Evolutionary conservation across 2,888 invertebrate genomes (phyloP), one percentile per base, ranked within the genome.

Genomic region (Andrena hattorfiana): DNA sequence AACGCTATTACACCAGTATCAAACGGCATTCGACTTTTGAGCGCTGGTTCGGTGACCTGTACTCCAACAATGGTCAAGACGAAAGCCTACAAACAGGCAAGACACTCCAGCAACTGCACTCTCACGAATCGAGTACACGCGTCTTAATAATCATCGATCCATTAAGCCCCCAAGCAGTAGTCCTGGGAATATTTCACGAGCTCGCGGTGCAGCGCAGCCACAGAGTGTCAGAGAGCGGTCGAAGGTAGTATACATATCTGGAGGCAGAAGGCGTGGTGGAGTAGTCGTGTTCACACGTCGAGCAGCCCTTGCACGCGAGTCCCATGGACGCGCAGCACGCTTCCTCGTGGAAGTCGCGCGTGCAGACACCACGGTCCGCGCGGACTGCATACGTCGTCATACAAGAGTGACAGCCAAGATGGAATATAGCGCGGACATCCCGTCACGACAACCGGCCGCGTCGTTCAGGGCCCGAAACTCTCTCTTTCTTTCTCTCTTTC

Each of bases 361-460:
- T 64, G 59, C 60, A 49, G 54, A 20, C 26, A 23, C 56, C 56
- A 59, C 59, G 20, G 42, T 26, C 30, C 60, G 26, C 48, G 62
- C 62, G 62, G 62, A 35, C 62, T 35, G 67, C 71, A 66, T 70
- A 74, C 74, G 70, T 70, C 77, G 83, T 84, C 87, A 85, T 85
- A 88, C 72, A 81, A 83, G 86, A 72, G 73, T 75, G 84, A 77
- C 81, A 79, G 68, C 62, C 73, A 76, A 85, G 64, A 81, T 70
- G 83, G 87, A 83, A 85, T 84, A 56, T 26, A 77, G 83, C 87
- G 70, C 80, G 78, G 90, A 92, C 90, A 89, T 91, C 89, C 89
- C 90, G 91, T 91, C 90, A 90, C 91, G 92, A 90, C 89, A 91
- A 42, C 42, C 42, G 42, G 16, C 42, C 42, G 85, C 80, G 81